These are phyloP conservation scores for Ischnura elegans DNA, from an alignment of 2,888 invertebrate species.

Conservation along the genomic window DNA sequence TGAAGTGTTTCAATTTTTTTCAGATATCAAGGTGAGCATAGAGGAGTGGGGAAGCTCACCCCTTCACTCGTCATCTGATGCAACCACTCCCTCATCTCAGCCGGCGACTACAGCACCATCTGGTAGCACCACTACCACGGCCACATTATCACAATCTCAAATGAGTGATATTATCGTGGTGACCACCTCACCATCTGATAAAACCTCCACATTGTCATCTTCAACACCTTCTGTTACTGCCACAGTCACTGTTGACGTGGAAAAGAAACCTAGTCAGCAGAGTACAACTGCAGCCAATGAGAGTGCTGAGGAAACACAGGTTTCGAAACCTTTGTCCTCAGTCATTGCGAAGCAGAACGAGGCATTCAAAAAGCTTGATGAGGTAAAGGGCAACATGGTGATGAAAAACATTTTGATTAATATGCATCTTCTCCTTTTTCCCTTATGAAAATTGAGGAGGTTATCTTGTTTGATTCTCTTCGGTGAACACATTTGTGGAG, in stretches of 20 bases:
- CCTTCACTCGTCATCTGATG: background rate
- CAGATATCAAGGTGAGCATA: background rate
- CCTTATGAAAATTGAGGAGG: too few species aligned
- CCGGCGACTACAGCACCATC: background rate
- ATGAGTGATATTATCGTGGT: constrained; percentile 57
- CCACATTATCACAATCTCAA: background rate
- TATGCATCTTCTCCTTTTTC: too few species aligned
- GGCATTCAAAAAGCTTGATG: constrained; percentile 63
- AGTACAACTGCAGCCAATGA: background rate
- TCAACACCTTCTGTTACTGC: background rate
- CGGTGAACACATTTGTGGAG: too few species aligned
- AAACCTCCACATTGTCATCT: background rate
- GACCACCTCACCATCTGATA: constrained; percentile 42
- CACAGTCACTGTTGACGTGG: background rate
- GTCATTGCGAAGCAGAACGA: constrained; percentile 51
- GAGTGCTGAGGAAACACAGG: background rate
- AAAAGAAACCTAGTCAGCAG: background rate
- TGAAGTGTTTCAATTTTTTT: background rate
- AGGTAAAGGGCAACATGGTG: too few species aligned
- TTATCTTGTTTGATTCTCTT: too few species aligned
- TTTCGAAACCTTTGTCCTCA: background rate
- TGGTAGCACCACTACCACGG: background rate
- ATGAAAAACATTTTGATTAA: too few species aligned
- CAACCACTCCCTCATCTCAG: background rate
- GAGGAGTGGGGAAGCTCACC: constrained; percentile 46